Evolutionary conservation across 2,797 vertebrate species (phyloP), one percentile per base, ranked within the genome.

Genomic region (Gobionotothen gibberifrons): DNA sequence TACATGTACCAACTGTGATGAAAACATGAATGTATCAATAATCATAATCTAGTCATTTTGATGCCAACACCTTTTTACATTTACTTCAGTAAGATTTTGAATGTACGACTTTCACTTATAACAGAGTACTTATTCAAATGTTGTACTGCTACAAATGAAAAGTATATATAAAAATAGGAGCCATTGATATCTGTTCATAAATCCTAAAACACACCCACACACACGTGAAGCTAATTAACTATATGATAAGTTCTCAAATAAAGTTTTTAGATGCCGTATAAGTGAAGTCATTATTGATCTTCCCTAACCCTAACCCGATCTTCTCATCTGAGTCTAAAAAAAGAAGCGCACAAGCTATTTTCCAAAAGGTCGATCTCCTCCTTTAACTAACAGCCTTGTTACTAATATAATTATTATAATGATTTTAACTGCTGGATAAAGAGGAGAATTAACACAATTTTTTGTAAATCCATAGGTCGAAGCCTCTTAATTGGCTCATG

Each of bases 381-480:
- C n/a, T 77, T 58, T 51, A 40, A 47, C 39, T 56, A 14, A 9
- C 43, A 14, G 43, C 55, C 21, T 3, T 42, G 54, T 4, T 19
- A 16, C 44, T 29, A 17, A 64, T 11, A 44, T 26, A 32, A 47
- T 48, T 40, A 61, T 36, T 59, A 32, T 46, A 54, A 56, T 70
- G 36, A 60, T 48, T 73, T 51, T 6, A 54, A 58, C 39, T 19
- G 61, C 32, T 42, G 15, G 17, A 22, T 51, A 44, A 59, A 11
- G 40, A 52, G 56, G 32, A 19, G 13, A 40, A 73, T 12, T n/a
- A 16, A 29, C 52, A 46, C 5, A 15, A 11, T 10, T 9, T 26
- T 55, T 46, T 57, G 19, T 61, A 48, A 65, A 76, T 89, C 79
- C 75, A 84, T 79, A 79, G 44, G 79, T 1, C 68, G 49, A 62